Conservation (phyloP, 2,113 vertebrate genomes). For the Cryptomyrus ogoouensis region DNA sequence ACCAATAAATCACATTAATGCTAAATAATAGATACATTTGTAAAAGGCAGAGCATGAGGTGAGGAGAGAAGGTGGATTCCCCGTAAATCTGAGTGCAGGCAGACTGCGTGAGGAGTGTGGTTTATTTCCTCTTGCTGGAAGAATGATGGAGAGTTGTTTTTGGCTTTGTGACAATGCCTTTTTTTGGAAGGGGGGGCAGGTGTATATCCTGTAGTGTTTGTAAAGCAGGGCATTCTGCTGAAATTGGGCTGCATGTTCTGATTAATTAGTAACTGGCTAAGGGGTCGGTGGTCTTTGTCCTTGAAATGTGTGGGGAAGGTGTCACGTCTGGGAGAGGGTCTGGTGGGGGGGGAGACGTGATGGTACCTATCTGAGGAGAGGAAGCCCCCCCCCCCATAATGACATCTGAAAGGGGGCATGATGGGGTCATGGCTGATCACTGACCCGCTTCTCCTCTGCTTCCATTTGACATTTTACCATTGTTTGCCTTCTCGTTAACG, state of each 20-base stretch:
- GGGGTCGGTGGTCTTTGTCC: background rate
- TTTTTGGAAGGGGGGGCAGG: background rate
- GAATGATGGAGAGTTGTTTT: background rate
- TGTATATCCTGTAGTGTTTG: background rate
- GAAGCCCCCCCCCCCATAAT: background rate
- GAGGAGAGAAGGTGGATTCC: background rate
- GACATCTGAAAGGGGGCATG: background rate
- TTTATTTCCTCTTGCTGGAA: background rate
- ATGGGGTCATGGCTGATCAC: background rate
- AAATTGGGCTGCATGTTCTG: background rate
- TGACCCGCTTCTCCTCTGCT: background rate
- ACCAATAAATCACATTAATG: constrained; percentile 8
- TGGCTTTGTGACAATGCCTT: background rate
- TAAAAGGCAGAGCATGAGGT: background rate
- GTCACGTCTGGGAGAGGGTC: background rate
- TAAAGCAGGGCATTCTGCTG: background rate
- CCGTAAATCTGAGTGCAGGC: background rate
- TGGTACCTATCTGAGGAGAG: background rate
- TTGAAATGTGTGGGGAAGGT: background rate
- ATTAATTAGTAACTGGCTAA: background rate
- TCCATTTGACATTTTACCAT: background rate
- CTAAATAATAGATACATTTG: background rate
- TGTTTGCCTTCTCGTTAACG: background rate
- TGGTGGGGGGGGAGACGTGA: background rate
- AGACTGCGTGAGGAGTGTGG: background rate